Percentiles rank a stretch among this genome's conserved stretches.
Conservation (phyloP, 2,113 vertebrate species). For the Merops nubicus region DNA sequence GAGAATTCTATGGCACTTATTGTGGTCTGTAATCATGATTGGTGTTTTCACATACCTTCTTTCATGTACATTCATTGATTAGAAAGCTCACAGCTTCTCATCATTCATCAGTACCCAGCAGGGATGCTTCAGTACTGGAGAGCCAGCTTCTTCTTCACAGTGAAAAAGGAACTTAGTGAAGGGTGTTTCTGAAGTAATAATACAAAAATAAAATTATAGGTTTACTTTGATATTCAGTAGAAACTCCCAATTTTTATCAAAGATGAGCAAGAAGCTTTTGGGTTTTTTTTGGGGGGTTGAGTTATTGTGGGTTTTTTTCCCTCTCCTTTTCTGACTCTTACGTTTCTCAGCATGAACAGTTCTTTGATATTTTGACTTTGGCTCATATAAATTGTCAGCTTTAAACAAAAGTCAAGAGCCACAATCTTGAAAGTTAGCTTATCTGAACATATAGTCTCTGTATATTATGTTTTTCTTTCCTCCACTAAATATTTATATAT, state of each 20-base stretch:
- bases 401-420: not conserved
- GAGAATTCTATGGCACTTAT: conserved; percentile 15
- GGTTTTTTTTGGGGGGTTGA: rapidly evolving
- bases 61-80: conserved; percentile 40
- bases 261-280: not conserved
- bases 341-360: not conserved
- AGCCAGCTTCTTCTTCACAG: not conserved
- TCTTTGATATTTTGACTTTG: not conserved
- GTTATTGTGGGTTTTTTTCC: not conserved
- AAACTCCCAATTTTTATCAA: conserved; percentile 25
- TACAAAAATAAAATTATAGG: not conserved
- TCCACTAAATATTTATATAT: conserved; percentile 41
- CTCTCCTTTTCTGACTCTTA: not conserved
- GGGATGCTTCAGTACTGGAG: not conserved
- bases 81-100: conserved; percentile 32
- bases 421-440: not conserved
- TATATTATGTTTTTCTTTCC: not conserved
- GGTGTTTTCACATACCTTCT: conserved; percentile 32
- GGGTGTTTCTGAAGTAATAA: not conserved
- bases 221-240: not conserved
- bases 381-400: not conserved
- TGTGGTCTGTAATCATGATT: not conserved
- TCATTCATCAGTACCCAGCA: conserved; percentile 27
- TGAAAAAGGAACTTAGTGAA: not conserved
- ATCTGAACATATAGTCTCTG: not conserved